Evolutionary conservation across 2,797 vertebrate genomes (phyloP), one percentile per base, ranked within the genome.

Genomic region (Acanthornis magna): DNA sequence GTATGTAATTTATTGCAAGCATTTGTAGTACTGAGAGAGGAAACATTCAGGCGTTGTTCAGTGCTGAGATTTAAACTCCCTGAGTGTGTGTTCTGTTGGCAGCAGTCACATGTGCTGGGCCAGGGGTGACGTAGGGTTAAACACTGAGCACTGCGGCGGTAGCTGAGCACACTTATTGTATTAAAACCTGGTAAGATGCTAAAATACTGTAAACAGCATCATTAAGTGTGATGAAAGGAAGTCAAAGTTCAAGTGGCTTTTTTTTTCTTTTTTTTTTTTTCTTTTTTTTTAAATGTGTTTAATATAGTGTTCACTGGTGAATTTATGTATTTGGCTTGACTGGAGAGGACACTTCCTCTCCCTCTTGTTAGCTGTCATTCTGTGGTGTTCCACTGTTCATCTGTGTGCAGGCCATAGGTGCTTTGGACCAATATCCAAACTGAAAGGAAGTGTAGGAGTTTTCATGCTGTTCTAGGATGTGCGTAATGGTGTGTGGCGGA

Each of bases 161-260:
- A 89, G 96, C 82, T 91, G 81, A 93, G 53, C 76, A 85, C 87
- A 10, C 71, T 94, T 93, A 66, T 16, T 91, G 85, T 75, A 65
- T 77, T 94, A 86, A 88, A 97, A 93, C 51, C 83, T 89, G 10
- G 5, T 86, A 71, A 77, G 82, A 42, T 30, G 63, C 88, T 96
- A 89, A 89, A 97, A 89, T 79, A 85, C 51, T 93, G 91, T 54
- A 72, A 97, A 92, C 34, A 63, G 43, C 30, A 78, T 78, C 67
- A 81, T 89, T 88, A 95, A 90, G 79, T 6, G 25, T 93, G 94
- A 88, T 97, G 95, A 96, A 97, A 97, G 91, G 94, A 97, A 96
- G 96, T 95, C n/a, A 51, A 96, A 96, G 93, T 97, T 97, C 91
- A 96, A 96, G 81, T 66, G 79, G 4, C 5, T 10, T 9, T 27